Evolutionary conservation across 2,797 vertebrate species (phyloP).

Genomic region (Pangasius mekongensis): DNA sequence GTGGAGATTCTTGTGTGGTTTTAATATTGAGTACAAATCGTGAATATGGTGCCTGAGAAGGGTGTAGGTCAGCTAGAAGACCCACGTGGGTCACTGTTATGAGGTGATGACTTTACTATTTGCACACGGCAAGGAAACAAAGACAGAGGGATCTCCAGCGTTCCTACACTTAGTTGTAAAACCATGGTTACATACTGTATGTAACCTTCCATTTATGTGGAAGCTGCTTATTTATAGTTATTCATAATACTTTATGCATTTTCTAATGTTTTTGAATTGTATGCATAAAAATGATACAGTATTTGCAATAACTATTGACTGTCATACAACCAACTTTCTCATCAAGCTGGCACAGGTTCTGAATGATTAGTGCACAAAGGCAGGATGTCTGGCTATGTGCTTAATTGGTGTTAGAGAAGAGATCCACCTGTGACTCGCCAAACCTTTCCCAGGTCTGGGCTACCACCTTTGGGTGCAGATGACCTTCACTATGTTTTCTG

Average conservation of each 20-base stretch:
- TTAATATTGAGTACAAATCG: neutral
- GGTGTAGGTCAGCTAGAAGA: neutral
- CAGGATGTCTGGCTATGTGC: neutral
- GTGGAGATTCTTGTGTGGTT: neutral
- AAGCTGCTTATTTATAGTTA: neutral
- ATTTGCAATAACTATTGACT: neutral
- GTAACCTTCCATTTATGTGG: neutral
- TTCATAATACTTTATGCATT: neutral
- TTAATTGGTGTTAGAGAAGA: neutral
- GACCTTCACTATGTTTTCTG: neutral
- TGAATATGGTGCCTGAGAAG: neutral
- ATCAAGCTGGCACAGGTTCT: neutral
- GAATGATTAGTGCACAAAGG: neutral
- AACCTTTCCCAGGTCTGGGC: too few relatives aligned
- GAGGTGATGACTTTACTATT: neutral
- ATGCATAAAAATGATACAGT: neutral
- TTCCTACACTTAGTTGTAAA: neutral
- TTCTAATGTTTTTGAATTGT: neutral
- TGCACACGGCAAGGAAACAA: neutral
- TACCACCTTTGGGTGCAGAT: too few relatives aligned
- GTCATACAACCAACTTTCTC: neutral
- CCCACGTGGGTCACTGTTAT: neutral
- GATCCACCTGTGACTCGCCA: neutral
- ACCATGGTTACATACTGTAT: neutral
- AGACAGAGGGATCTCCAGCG: neutral